A percentile compares a stretch with the other conserved stretches of the same genome.
Conservation (phyloP, 2,797 vertebrate genomes). For the Eutrigla gurnardus region DNA sequence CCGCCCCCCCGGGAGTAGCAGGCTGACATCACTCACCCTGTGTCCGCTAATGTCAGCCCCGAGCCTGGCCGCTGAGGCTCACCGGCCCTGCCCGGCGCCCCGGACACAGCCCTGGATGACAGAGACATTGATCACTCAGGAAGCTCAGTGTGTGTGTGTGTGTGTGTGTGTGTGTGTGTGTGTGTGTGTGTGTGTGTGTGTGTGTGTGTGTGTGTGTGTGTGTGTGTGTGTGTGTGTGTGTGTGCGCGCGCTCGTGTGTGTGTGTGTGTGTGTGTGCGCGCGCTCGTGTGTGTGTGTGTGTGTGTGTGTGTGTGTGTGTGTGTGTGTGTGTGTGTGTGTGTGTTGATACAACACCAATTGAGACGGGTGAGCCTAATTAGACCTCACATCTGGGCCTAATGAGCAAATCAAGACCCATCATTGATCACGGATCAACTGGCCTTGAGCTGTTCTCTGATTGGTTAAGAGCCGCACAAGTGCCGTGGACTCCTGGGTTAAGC, state of each 20-base stretch:
- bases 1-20: slow-evolving; percentile 71
- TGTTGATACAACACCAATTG: slow-evolving; percentile 68
- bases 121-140: slow-evolving; percentile 89
- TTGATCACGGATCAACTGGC: slow-evolving; percentile 78
- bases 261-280: not conserved
- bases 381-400: slow-evolving; percentile 78
- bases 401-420: slow-evolving; percentile 75
- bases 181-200: slow-evolving; percentile 24
- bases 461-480: slow-evolving; percentile 40
- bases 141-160: slow-evolving; percentile 73
- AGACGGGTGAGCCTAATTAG: slow-evolving; percentile 77
- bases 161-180: not conserved
- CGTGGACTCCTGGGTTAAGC: slow-evolving; percentile 18
- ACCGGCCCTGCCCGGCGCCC: slow-evolving; percentile 63
- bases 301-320: not conserved
- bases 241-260: slow-evolving; percentile 20
- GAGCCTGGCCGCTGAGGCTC: slow-evolving; percentile 66
- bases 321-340: slow-evolving; percentile 31
- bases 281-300: slow-evolving; percentile 51
- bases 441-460: slow-evolving; percentile 65
- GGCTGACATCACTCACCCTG: slow-evolving; percentile 85
- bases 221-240: slow-evolving; percentile 60
- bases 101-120: slow-evolving; percentile 76
- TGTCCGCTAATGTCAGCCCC: slow-evolving; percentile 87
- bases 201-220: slow-evolving; percentile 43